phyloP scores from a whole-genome alignment of 2,888 invertebrate species.

The Andrena trimmerana region DNA sequence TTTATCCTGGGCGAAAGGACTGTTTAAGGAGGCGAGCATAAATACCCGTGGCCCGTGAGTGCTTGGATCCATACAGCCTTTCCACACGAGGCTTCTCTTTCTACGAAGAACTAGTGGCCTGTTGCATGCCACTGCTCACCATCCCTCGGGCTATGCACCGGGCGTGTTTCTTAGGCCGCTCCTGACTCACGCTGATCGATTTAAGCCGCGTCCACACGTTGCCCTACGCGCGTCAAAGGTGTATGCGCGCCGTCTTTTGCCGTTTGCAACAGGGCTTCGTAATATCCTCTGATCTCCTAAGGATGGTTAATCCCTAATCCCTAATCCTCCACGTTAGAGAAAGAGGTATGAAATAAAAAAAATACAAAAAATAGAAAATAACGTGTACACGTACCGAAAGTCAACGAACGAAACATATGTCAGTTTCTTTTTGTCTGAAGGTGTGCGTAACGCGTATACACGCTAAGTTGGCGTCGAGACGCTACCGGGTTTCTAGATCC shows the following conservation, averaged over 20 bases:
- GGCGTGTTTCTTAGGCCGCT: constrained; percentile 70
- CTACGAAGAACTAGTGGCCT: constrained; percentile 70
- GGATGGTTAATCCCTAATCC: constrained; percentile 10
- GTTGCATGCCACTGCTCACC: constrained; percentile 70
- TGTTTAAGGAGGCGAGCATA: constrained; percentile 62
- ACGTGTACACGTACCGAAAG: no score
- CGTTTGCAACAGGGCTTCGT: constrained; percentile 32
- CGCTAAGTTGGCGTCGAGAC: no score
- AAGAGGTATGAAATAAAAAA: no score
- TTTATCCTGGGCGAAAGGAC: constrained; percentile 66
- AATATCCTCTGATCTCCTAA: constrained; percentile 35
- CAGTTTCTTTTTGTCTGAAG: no score
- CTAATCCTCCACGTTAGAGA: no score
- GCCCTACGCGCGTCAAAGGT: constrained; percentile 4
- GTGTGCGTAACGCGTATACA: no score
- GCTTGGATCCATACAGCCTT: constrained; percentile 69
- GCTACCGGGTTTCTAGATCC: no score
- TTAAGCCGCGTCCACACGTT: constrained; percentile 69
- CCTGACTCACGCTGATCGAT: constrained; percentile 70
- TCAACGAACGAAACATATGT: no score
- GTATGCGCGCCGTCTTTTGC: constrained; percentile 20
- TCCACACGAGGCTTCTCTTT: constrained; percentile 58
- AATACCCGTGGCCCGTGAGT: constrained; percentile 63
- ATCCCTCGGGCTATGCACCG: constrained; percentile 71
- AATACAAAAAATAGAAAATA: no score